A percentile compares a stretch with the other conserved stretches of the same genome.
phyloP scores from a whole-genome alignment of 37 sponge, comb jelly and placozoan species.

The Agelas oroides region DNA sequence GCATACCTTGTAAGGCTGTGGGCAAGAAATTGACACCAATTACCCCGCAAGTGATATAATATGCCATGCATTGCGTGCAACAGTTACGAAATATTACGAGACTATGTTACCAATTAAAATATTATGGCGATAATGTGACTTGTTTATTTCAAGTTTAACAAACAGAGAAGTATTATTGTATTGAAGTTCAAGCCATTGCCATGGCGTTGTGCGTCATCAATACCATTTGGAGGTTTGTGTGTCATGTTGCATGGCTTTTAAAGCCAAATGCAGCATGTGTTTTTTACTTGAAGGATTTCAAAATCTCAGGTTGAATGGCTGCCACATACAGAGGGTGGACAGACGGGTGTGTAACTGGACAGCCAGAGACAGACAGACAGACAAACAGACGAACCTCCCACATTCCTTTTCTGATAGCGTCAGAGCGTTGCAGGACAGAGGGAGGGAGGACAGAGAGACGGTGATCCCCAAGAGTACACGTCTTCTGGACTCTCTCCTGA shows the following conservation, averaged over 20 bases:
- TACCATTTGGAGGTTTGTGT: too few relatives aligned
- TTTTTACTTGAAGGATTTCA: background rate
- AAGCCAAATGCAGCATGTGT: background rate
- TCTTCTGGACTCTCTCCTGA: constrained; percentile 18
- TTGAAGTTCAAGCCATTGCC: too few relatives aligned
- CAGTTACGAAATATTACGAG: too few relatives aligned
- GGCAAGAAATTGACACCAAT: background rate
- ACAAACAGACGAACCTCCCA: constrained; percentile 71
- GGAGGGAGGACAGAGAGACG: constrained; percentile 82
- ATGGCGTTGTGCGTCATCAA: too few relatives aligned
- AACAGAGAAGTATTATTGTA: too few relatives aligned
- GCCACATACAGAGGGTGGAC: background rate
- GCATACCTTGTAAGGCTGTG: constrained; percentile 65
- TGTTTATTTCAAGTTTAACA: too few relatives aligned
- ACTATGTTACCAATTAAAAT: background rate
- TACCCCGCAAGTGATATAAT: too few relatives aligned
- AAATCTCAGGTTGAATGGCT: background rate
- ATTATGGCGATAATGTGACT: background rate
- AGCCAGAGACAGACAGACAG: too few relatives aligned
- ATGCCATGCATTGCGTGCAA: too few relatives aligned
- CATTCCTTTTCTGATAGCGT: constrained; percentile 69
- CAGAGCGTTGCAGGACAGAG: constrained; percentile 67
- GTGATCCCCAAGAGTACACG: constrained; percentile 79
- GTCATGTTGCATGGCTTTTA: too few relatives aligned
- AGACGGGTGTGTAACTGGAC: too few relatives aligned